Evolutionary conservation across 2,888 invertebrate genomes (phyloP).

Genomic region (Chirona hameri): DNA sequence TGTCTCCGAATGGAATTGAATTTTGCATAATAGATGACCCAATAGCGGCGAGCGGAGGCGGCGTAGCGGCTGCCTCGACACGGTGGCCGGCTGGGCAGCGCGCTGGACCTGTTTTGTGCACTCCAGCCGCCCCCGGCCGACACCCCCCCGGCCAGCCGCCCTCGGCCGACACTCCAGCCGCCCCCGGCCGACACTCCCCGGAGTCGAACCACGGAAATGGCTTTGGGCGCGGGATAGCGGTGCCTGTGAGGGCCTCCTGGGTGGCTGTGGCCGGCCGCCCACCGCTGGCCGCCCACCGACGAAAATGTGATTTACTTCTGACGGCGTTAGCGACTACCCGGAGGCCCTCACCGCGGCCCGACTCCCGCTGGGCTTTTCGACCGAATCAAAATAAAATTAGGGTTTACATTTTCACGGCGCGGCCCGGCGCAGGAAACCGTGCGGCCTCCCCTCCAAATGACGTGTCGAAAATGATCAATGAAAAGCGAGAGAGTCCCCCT

Average conservation of each 20-base stretch:
- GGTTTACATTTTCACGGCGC: slow-evolving; percentile 24
- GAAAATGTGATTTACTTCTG: not conserved
- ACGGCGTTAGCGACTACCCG: not conserved
- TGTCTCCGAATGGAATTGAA: slow-evolving; percentile 22
- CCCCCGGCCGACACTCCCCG: not conserved
- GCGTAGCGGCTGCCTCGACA: not conserved
- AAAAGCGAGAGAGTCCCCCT: slow-evolving; percentile 22
- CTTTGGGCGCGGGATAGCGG: not conserved
- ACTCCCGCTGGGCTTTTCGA: slow-evolving; percentile 9
- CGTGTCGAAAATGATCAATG: slow-evolving; percentile 28
- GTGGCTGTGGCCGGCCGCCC: not conserved
- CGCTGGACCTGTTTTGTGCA: not conserved
- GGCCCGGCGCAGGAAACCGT: not conserved
- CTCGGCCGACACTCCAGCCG: too few species aligned
- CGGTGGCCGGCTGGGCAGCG: not conserved
- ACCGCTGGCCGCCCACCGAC: not conserved
- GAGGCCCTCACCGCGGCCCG: not conserved
- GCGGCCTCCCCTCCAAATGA: slow-evolving; percentile 9
- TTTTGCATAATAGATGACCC: slow-evolving; percentile 26
- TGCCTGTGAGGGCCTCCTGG: not conserved
- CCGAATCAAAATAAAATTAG: slow-evolving; percentile 27
- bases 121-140: not conserved
- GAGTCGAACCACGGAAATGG: not conserved
- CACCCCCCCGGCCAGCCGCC: too few species aligned
- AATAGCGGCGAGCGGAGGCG: not conserved